These are phyloP conservation scores for Psittacula derbiana DNA, from an alignment of 2,797 vertebrate genomes.

Conservation along the genomic window DNA sequence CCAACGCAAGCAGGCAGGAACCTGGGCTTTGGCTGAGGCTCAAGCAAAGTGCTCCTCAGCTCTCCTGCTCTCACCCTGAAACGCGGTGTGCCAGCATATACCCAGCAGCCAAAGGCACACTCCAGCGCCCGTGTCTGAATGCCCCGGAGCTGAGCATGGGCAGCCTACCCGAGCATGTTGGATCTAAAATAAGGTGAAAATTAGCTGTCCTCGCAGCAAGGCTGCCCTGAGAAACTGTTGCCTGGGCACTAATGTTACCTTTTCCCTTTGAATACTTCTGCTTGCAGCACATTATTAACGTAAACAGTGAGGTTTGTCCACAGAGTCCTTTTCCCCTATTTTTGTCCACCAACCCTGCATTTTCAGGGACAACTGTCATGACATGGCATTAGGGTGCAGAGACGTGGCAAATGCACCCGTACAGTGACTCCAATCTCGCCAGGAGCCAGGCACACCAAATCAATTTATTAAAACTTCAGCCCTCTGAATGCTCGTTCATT, in stretches of 20 bases:
- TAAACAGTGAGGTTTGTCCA: fast-evolving
- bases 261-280: not conserved
- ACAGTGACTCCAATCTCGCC: fast-evolving
- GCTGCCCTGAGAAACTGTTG: not conserved
- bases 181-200: not conserved
- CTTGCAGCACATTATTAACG: not conserved
- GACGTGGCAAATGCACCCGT: fast-evolving
- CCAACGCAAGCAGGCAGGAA: not conserved
- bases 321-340: not conserved
- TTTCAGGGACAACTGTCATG: not conserved
- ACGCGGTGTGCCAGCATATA: fast-evolving
- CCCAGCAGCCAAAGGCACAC: fast-evolving
- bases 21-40: not conserved
- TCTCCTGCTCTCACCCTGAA: fast-evolving
- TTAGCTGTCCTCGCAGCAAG: not conserved
- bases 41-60: not conserved
- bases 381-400: fast-evolving
- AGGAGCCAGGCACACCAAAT: not conserved
- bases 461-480: not conserved
- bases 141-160: too few relatives aligned
- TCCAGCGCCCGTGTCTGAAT: not conserved
- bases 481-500: not conserved
- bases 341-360: not conserved
- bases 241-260: not conserved
- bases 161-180: not conserved